Evolutionary conservation across 2,113 vertebrate species (phyloP).

Genomic region (Periophthalmus modestus): DNA sequence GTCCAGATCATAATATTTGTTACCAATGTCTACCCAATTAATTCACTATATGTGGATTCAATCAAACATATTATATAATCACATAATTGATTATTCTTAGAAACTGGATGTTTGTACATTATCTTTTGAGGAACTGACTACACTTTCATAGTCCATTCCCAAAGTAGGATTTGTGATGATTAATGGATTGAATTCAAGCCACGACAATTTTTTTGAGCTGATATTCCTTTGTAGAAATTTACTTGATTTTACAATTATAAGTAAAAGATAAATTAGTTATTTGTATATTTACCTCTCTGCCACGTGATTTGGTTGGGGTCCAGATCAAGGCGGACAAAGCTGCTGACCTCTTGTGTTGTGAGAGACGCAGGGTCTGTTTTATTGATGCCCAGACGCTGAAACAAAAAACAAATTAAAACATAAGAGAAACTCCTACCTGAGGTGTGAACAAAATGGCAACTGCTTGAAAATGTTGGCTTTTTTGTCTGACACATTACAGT

Average conservation of each 20-base stretch:
- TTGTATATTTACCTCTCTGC: slow-evolving; percentile 88
- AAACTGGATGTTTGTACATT: too few relatives aligned
- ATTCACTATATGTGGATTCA: too few relatives aligned
- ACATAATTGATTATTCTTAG: too few relatives aligned
- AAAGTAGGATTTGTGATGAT: too few relatives aligned
- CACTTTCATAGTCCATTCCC: too few relatives aligned
- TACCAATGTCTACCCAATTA: too few relatives aligned
- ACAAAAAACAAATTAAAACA: slow-evolving; percentile 6
- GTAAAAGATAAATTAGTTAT: neutral
- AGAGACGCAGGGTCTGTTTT: slow-evolving; percentile 83
- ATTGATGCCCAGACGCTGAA: slow-evolving; percentile 85
- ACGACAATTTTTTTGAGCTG: neutral
- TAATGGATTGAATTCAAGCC: neutral
- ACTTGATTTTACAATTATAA: neutral
- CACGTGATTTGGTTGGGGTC: slow-evolving; percentile 93
- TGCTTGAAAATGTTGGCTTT: too few relatives aligned
- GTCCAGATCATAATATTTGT: too few relatives aligned
- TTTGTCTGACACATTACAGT: slow-evolving; percentile 4
- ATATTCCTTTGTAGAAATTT: neutral
- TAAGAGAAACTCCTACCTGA: neutral
- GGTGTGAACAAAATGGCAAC: neutral
- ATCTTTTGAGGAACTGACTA: too few relatives aligned
- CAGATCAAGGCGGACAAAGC: slow-evolving; percentile 88
- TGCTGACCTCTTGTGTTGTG: slow-evolving; percentile 82
- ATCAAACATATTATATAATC: too few relatives aligned